These are phyloP conservation scores for Linnaemya vulpina DNA, from an alignment of 2,888 invertebrate species.

Conservation along the genomic window DNA sequence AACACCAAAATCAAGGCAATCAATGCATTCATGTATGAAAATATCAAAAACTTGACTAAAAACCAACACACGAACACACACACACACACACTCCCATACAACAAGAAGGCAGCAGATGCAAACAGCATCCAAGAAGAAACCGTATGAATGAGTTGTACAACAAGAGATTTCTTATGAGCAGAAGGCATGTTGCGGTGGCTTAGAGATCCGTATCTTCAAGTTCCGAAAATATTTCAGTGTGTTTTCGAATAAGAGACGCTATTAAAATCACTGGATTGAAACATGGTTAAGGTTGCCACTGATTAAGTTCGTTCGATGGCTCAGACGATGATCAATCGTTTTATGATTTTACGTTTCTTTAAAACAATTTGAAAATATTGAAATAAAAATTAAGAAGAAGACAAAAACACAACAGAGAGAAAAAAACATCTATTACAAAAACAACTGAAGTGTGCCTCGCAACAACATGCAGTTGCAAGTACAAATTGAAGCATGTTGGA, in stretches of 20 bases:
- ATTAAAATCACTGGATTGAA: conserved; percentile 59
- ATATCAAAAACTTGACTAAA: conserved; percentile 38
- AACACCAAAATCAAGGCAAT: conserved; percentile 75
- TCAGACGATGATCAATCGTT: conserved; percentile 50
- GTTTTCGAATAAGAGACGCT: conserved; percentile 32
- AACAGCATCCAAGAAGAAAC: conserved; percentile 9
- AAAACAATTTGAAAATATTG: background rate
- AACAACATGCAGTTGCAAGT: conserved; percentile 37
- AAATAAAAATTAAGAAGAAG: background rate
- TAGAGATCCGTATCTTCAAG: conserved; percentile 64
- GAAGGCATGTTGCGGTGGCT: conserved; percentile 44
- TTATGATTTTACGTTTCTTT: conserved; percentile 23
- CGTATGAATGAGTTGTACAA: conserved; percentile 49
- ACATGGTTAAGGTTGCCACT: conserved; percentile 62
- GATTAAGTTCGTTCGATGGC: conserved; percentile 63
- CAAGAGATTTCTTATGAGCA: background rate
- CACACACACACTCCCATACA: background rate
- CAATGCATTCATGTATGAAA: conserved; percentile 78
- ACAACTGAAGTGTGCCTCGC: conserved; percentile 60
- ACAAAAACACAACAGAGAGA: background rate
- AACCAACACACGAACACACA: background rate
- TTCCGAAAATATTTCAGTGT: conserved; percentile 52
- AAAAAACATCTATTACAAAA: background rate
- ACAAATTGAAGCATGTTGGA: conserved; percentile 32
- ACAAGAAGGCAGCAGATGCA: conserved; percentile 32